Base-by-base conservation (phyloP, 1,140 invertebrate genomes). In the Bilobella aurantiaca region DNA sequence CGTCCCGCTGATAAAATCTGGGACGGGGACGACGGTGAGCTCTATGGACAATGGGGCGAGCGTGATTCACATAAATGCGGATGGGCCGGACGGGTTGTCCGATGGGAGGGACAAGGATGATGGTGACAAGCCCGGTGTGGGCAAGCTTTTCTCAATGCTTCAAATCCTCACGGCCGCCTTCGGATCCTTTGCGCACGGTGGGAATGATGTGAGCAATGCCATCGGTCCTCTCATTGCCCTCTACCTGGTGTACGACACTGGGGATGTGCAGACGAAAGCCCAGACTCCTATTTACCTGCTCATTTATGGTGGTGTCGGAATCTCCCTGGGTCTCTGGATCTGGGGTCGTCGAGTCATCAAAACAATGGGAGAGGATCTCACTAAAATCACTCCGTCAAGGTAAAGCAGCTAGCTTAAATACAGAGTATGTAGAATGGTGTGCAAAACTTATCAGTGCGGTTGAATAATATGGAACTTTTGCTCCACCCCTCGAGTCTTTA, bases 181-280 rank as follows among this genome's bases (percentile, higher is more conserved):
- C 80, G 95, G 94, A 0, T 93, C 93, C 65, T 99, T 99, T 78
- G 96, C 96, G 47, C 96, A 99, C 75, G 96, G 96, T 42, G 96
- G 94, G 25, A 99, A 99, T 79, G 96, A 98, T 80, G 95, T 98
- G 32, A 28, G 93, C 76, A 99, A 99, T 80, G 95, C 96, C 0
- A 98, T 99, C 73, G 96, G 95, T 12, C 96, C 96, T 0, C 79
- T 99, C n/a, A 92, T 99, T 57, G 93, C 91, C 0, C 78, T 99
- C 0, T 98, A 93, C 87, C 81, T 95, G 68, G n/a, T n/a, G n/a
- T 76, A 80, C 56, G 81, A 79, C 5, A 69, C 49, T 18, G 77
- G 75, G 58, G 89, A 86, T 70, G 83, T 84, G 16, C 87, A 91
- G 71, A 88, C 88, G 8, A 85, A 83, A 30, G n/a, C n/a, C n/a